These are phyloP conservation scores for Leptonema lineaticorne DNA, from an alignment of 1,140 invertebrate genomes.

Conservation along the genomic window DNA sequence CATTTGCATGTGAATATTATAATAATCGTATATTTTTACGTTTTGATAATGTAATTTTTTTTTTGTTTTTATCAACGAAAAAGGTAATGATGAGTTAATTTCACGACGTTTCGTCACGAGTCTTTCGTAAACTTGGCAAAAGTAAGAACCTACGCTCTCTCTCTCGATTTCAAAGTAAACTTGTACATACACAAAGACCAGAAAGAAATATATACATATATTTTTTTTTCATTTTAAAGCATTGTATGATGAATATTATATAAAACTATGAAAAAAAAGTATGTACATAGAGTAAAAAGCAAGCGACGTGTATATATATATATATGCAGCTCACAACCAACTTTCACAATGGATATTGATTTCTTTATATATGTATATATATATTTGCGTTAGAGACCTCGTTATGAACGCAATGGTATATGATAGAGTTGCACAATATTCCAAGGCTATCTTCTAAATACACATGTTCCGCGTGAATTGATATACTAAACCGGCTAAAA, in stretches of 20 bases:
- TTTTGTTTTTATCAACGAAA: neutral
- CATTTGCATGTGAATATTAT: too few species aligned
- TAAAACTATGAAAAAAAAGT: neutral
- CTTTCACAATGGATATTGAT: constrained; percentile 32
- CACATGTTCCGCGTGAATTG: constrained; percentile 20
- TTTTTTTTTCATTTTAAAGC: neutral
- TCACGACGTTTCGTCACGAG: neutral
- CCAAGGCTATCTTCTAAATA: constrained; percentile 28
- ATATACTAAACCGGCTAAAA: neutral
- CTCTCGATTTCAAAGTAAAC: too few species aligned
- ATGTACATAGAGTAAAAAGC: neutral
- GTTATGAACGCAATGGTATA: constrained; percentile 25
- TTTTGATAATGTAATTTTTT: too few species aligned
- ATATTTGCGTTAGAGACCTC: constrained; percentile 32
- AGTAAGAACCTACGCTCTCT: neutral
- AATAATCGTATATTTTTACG: too few species aligned
- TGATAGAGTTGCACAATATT: constrained; percentile 25
- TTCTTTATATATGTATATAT: constrained; percentile 28
- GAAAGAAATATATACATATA: too few species aligned
- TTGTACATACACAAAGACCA: too few species aligned
- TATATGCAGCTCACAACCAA: neutral
- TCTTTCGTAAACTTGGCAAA: constrained; percentile 3
- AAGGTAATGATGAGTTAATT: constrained; percentile 2
- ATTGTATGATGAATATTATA: neutral
- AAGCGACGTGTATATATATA: neutral